phyloP scores from a whole-genome alignment of 2,113 vertebrate species.

The Pedionomus torquatus region DNA sequence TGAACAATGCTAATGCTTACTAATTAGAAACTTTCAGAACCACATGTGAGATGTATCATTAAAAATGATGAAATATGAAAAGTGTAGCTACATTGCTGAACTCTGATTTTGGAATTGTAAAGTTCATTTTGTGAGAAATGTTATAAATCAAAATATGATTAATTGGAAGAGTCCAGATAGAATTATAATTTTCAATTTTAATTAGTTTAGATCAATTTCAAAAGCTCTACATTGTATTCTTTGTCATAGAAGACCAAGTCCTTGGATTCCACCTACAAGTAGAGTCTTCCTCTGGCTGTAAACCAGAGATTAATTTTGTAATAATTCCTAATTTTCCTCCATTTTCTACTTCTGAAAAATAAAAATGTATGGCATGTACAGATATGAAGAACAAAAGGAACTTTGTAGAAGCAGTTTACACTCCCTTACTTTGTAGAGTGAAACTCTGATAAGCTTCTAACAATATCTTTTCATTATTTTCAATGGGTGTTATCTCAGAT shows the following conservation, averaged over 20 bases:
- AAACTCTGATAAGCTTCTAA: background rate
- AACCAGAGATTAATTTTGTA: background rate
- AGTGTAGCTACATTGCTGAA: background rate
- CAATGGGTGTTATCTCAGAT: background rate
- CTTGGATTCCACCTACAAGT: background rate
- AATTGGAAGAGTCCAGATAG: background rate
- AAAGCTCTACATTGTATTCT: background rate
- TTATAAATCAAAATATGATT: background rate
- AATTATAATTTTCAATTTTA: background rate
- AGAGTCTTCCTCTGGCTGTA: background rate
- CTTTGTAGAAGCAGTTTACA: background rate
- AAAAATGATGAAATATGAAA: background rate
- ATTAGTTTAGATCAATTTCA: background rate
- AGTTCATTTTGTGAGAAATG: background rate
- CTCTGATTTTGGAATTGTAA: background rate
- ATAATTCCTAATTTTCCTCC: background rate
- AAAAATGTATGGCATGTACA: background rate
- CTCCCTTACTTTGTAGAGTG: background rate
- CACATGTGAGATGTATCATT: background rate
- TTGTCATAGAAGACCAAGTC: background rate
- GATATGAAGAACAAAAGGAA: background rate
- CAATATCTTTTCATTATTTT: background rate
- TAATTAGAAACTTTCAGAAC: background rate
- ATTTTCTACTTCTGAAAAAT: background rate
- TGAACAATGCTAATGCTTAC: background rate